Evolutionary conservation across 2,113 vertebrate genomes (phyloP), one percentile per base, ranked within the genome.

Genomic region (Arizona elegans): DNA sequence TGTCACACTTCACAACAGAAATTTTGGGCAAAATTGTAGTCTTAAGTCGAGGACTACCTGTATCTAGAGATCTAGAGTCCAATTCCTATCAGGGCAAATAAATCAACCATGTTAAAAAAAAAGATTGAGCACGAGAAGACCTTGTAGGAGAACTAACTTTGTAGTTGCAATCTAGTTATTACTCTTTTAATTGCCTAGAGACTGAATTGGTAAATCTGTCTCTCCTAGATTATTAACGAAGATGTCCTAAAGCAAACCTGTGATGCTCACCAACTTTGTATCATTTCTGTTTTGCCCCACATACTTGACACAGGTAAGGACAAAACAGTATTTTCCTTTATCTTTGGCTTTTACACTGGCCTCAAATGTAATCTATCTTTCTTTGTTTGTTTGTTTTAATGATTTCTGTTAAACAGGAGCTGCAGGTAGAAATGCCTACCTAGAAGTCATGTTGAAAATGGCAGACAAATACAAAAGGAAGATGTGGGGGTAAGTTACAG

Each of bases 401-500:
- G 13, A 6, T 91, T 56, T 24, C 56, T 24, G 6, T 29, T 1
- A 88, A 92, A 93, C 96, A 99, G 99, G 99, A 91, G 99, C 99
- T 24, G 93, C 98, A 19, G 99, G 99, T 75, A 98, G 99, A 96
- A 99, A 99, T 92, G 96, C 98, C 91, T 99, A 99, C 90, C 95
- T 99, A 94, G 98, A 99, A 29, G 98, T 99, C 93, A 98, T 99
- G 98, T 95, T 97, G 75, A 99, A 98, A 95, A 97, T 99, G 98
- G 98, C 99, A 88, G 99, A 99, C 88, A 99, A 99, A 95, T 99
- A 99, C 97, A 99, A 99, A 97, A 99, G 99, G 98, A 99, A 99
- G 97, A 98, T 98, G 98, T 99, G 99, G 99, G 99, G 99, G 99
- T 99, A 95, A 98, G 98, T 12, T 43, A 7, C 1, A 75, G 29